Percentiles rank a stretch among this genome's conserved stretches.
Evolutionary conservation across 2,888 invertebrate species (phyloP).

Genomic region (Pristionchus japonicus): DNA sequence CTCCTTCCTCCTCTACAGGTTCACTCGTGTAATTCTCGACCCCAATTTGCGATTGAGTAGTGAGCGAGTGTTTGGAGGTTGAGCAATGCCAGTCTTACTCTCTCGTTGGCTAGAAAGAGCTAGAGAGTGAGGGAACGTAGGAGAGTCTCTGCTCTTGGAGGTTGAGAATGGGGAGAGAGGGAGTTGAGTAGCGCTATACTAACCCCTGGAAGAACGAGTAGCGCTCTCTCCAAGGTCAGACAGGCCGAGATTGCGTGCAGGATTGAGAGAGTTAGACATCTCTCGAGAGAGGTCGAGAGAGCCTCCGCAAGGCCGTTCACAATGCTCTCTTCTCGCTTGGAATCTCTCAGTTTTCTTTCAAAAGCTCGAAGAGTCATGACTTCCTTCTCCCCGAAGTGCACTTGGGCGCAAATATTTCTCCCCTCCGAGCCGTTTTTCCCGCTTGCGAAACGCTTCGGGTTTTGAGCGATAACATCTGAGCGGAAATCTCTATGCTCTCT

Average conservation of each 20-base stretch:
- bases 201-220: constrained; percentile 3
- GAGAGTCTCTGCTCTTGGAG: no score
- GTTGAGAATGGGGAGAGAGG: not conserved
- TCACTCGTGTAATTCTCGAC: not conserved
- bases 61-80: no score
- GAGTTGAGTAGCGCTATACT: constrained; percentile 28
- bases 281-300: not conserved
- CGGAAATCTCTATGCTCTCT: no score
- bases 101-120: no score
- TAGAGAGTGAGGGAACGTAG: no score
- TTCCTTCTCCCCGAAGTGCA: not conserved
- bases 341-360: not conserved
- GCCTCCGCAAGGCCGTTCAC: not conserved
- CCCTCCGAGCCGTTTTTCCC: not conserved
- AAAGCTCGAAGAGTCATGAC: not conserved
- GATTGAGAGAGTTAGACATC: not conserved
- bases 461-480: not conserved
- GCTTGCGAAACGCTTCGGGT: not conserved
- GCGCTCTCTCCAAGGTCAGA: not conserved
- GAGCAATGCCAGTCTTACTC: no score
- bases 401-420: not conserved
- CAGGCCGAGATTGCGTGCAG: not conserved
- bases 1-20: constrained; percentile 29
- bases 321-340: not conserved
- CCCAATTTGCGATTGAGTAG: constrained; percentile 17